Base-by-base conservation (phyloP, 2,888 invertebrate genomes). In the Agrypnus murinus region DNA sequence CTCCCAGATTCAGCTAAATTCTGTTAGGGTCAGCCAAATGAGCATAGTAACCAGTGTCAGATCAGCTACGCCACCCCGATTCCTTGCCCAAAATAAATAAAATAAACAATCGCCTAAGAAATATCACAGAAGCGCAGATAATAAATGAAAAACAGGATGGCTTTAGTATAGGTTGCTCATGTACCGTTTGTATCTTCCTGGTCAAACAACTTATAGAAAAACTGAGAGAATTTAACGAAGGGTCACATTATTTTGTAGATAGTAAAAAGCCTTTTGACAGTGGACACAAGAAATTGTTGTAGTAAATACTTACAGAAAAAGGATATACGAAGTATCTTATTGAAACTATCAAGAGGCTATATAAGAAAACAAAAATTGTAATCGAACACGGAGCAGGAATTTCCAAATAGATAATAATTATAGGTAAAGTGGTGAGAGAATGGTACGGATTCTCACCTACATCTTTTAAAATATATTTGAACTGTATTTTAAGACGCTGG, bases 91-190 rank as follows among this genome's bases (percentile, higher is more conserved):
- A n/a, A 7, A 40, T 7, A 9, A 40, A 40, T 9, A 40, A 9
- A 40, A 40, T 40, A 40, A 40, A 40, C n/a, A 40, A 8, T n/a
- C 12, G 40, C 8, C n/a, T 40, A 40, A 40, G 12, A n/a, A 40
- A 7, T 3, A 40, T 40, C 40, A 9, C 10, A 9, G 40, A 40
- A 40, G 3, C 40, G n/a, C 6, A 8, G n/a, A n/a, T n/a, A 40
- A n/a, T 40, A 40, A 40, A n/a, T 40, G 40, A 40, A 40, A n/a
- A 40, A 40, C 40, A n/a, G n/a, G n/a, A n/a, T n/a, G 40, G 40
- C 12, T 5, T 40, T 7, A 40, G 40, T 7, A n/a, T 9, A 40
- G 40, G 3, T n/a, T n/a, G 6, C n/a, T 40, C 40, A n/a, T 40
- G 40, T n/a, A 40, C 3, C 40, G 40, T 9, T 40, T 4, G n/a